Percentiles rank a stretch among this genome's conserved stretches.
Evolutionary conservation across 2,797 vertebrate genomes (phyloP).

Genomic region (Tadarida brasiliensis): DNA sequence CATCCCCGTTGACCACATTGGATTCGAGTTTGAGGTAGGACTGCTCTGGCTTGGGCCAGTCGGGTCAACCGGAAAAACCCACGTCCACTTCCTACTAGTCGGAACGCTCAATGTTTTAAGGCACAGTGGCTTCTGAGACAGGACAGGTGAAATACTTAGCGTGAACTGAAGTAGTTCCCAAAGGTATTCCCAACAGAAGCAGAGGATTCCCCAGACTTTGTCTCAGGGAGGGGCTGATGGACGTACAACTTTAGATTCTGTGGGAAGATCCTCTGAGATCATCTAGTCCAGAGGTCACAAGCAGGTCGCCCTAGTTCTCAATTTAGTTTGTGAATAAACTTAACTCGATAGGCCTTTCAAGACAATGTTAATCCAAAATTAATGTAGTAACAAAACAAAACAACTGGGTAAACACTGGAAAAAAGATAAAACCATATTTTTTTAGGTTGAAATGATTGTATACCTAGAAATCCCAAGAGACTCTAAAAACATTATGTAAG

Average conservation of each 20-base stretch:
- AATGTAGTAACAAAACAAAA: not conserved
- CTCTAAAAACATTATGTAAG: not conserved
- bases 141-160: not conserved
- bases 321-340: constrained; percentile 42
- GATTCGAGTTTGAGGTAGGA: constrained; percentile 96
- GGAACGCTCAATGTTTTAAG: not conserved
- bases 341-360: not conserved
- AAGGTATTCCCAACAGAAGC: not conserved
- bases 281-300: not conserved
- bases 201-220: constrained; percentile 19
- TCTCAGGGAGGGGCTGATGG: not conserved
- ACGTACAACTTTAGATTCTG: not conserved
- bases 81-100: not conserved
- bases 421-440: not conserved
- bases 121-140: not conserved
- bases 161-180: constrained; percentile 1
- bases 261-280: not conserved
- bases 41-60: not conserved
- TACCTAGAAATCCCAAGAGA: constrained; percentile 30
- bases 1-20: constrained; percentile 94
- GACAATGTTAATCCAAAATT: not conserved
- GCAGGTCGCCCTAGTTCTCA: not conserved
- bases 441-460: constrained; percentile 3
- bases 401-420: not conserved
- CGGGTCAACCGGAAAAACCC: not conserved